phyloP scores from a whole-genome alignment of 1,140 invertebrate genomes.

The Stegodyphus dumicola region DNA sequence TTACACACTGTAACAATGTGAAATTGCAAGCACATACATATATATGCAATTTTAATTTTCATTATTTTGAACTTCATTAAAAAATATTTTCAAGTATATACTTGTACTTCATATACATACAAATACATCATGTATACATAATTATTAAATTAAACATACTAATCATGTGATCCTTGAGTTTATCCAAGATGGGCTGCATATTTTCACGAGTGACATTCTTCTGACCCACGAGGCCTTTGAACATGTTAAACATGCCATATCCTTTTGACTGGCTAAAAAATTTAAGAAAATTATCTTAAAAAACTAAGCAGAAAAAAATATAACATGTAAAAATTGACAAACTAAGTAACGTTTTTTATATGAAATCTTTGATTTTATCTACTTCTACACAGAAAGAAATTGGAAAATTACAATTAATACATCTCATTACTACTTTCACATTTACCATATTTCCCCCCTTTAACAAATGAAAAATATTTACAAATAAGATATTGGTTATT shows the following conservation, averaged over 20 bases:
- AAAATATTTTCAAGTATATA: no score
- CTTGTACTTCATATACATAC: not conserved
- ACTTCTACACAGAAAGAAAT: not conserved
- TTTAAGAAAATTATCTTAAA: conserved; percentile 5
- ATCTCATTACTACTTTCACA: not conserved
- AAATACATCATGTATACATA: not conserved
- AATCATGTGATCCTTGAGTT: conserved; percentile 96
- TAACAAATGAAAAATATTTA: no score
- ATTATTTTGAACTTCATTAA: no score
- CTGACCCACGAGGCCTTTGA: conserved; percentile 83
- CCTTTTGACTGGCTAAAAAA: conserved; percentile 54
- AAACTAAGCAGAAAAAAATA: not conserved
- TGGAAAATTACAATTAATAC: not conserved
- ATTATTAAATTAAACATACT: conserved; percentile 66
- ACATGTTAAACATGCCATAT: conserved; percentile 70
- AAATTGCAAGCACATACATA: no score
- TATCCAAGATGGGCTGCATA: conserved; percentile 89
- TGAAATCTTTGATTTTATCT: not conserved
- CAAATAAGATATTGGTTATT: no score
- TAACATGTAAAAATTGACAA: no score
- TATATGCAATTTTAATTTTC: no score
- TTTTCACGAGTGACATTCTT: conserved; percentile 74
- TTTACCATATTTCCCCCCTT: no score
- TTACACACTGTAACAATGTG: no score
- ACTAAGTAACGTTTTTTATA: not conserved